phyloP scores from a whole-genome alignment of 2,888 invertebrate genomes.

The Rhingia campestris region DNA sequence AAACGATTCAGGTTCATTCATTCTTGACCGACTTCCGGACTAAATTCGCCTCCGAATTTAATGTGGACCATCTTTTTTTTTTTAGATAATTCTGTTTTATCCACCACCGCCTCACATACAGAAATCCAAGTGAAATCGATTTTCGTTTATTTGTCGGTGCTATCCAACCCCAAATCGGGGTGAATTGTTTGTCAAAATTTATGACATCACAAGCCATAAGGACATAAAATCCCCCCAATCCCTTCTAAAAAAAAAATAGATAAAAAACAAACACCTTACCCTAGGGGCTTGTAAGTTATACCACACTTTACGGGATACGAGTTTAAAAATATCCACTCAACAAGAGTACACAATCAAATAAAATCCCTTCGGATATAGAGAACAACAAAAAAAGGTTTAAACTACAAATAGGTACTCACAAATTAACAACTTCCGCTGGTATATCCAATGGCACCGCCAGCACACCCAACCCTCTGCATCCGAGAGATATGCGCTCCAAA shows the following conservation, averaged over 20 bases:
- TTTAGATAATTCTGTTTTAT: conserved; percentile 1
- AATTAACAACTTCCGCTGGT: conserved; percentile 79
- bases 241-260: neutral
- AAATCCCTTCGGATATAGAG: neutral
- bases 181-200: conserved; percentile 23
- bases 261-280: conserved; percentile 14
- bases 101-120: neutral
- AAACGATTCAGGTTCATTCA: conserved; percentile 33
- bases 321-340: conserved; percentile 17
- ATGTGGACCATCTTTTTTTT: conserved; percentile 33
- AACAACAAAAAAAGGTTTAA: conserved; percentile 16
- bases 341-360: conserved; percentile 12
- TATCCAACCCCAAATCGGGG: neutral
- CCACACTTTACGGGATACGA: neutral
- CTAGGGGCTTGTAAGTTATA: neutral
- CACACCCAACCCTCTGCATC: conserved; percentile 81
- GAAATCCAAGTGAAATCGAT: conserved; percentile 36
- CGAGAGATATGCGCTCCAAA: conserved; percentile 79
- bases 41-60: conserved; percentile 54
- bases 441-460: conserved; percentile 81
- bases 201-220: conserved; percentile 30
- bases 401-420: conserved; percentile 79
- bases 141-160: conserved; percentile 40
- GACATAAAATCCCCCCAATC: neutral
- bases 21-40: conserved; percentile 62